phyloP scores from a whole-genome alignment of 2,113 vertebrate species.

The Pachyramphus minor region DNA sequence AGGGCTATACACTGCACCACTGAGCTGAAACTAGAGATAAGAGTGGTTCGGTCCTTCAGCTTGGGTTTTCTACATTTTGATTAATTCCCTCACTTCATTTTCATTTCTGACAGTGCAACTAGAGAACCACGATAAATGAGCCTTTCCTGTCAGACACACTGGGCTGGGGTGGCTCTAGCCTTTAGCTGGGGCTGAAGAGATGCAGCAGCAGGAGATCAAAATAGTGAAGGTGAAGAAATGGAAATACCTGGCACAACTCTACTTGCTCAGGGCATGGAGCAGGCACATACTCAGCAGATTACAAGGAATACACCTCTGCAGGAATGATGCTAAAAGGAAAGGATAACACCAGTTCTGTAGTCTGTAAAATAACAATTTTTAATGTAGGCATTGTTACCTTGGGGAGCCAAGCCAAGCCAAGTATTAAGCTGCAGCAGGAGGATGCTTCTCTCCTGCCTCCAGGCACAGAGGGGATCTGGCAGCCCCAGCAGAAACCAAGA shows the following conservation, averaged over 20 bases:
- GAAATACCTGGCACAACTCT: background rate
- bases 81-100: background rate
- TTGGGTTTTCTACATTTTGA: background rate
- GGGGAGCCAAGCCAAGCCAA: background rate
- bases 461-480: rapidly evolving
- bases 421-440: background rate
- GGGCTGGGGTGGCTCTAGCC: background rate
- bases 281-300: background rate
- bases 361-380: background rate
- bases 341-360: background rate
- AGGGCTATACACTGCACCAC: background rate
- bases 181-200: background rate
- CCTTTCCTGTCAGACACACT: background rate
- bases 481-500: background rate
- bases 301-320: background rate
- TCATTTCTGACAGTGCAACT: background rate
- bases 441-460: background rate
- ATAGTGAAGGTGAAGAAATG: background rate
- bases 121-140: background rate
- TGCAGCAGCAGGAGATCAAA: background rate
- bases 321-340: background rate
- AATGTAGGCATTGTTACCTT: background rate
- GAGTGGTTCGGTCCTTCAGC: background rate
- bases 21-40: background rate
- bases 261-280: background rate